Conservation (phyloP, 2,888 invertebrate genomes). For the Spialia ferax region DNA sequence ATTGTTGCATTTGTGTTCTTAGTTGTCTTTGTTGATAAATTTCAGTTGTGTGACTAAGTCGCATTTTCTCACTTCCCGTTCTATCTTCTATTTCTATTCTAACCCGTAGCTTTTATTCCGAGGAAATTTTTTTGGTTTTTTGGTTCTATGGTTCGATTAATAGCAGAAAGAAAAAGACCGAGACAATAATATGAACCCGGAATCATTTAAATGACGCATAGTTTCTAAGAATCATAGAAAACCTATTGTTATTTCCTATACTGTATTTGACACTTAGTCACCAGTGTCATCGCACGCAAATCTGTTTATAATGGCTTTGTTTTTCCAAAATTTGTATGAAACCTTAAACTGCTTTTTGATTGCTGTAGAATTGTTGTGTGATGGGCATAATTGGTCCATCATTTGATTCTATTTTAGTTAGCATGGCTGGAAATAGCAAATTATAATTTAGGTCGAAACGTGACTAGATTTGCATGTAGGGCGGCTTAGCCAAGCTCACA, state of each 20-base stretch:
- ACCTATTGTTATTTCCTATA: conserved; percentile 31
- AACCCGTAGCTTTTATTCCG: no score
- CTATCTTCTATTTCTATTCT: no score
- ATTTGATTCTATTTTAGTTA: conserved; percentile 52
- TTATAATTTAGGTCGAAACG: conserved; percentile 77
- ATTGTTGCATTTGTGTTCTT: background rate
- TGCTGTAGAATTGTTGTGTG: conserved; percentile 65
- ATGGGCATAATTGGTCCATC: conserved; percentile 74
- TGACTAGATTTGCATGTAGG: conserved; percentile 83
- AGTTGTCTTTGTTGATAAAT: background rate
- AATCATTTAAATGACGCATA: conserved; percentile 12
- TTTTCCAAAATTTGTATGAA: conserved; percentile 58
- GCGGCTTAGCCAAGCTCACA: conserved; percentile 62
- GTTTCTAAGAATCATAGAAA: conserved; percentile 9
- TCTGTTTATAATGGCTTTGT: conserved; percentile 79
- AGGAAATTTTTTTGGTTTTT: no score
- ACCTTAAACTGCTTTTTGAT: conserved; percentile 71
- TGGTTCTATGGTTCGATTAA: no score
- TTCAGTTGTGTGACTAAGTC: background rate
- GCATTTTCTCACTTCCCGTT: no score
- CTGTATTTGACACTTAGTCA: conserved; percentile 46
- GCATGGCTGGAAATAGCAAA: conserved; percentile 60
- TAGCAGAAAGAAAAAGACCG: no score
- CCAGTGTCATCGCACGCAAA: conserved; percentile 64
- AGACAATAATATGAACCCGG: background rate